Evolutionary conservation across 1,140 invertebrate genomes (phyloP), one percentile per base, ranked within the genome.

Genomic region (Oscheius sp.): DNA sequence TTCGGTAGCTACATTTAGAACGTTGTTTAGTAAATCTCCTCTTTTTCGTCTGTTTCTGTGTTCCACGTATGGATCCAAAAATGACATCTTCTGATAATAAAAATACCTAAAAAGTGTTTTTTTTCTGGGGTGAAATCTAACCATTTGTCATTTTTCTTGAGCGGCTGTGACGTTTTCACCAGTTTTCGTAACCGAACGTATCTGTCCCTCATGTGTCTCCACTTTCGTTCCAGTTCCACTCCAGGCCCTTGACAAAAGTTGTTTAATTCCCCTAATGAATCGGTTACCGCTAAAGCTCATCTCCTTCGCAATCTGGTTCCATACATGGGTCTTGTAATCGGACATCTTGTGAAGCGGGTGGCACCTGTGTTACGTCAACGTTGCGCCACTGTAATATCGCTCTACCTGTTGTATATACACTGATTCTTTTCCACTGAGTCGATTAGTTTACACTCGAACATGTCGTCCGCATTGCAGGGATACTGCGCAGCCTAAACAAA

Each of bases 51-150:
- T 29, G 31, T 65, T 71, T 10, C 69, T 29, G 23, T 71, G 69
- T 46, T 71, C 69, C 3, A 71, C 62, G 26, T 71, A 71, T 15
- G 69, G 69, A 32, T 71, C 69, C 59, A 71, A 28, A n/a, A 71
- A 71, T 0, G 59, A 63, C 69, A 71, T 71, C 58, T 71, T 71
- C 2, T 49, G 29, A 18, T 64, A 63, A 20, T 64, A 71, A 28
- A 46, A 42, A 31, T 36, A 71, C 67, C 67, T 68, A 13, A n/a
- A 52, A 65, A 36, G 1, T 20, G 3, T 1, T 46, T 1, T 45
- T 0, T 28, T 1, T 23, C 29, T 20, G 18, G 28, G 29, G 3
- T 61, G 2, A 35, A 38, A 20, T 3, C 31, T 7, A 64, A 34
- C 45, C 45, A 62, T 68, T 52, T 68, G 26, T 59, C 34, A 68